Percentiles rank a stretch among this genome's conserved stretches.
phyloP scores from a whole-genome alignment of 2,888 invertebrate genomes.

The Galeopsomyia nigrocyanea region DNA sequence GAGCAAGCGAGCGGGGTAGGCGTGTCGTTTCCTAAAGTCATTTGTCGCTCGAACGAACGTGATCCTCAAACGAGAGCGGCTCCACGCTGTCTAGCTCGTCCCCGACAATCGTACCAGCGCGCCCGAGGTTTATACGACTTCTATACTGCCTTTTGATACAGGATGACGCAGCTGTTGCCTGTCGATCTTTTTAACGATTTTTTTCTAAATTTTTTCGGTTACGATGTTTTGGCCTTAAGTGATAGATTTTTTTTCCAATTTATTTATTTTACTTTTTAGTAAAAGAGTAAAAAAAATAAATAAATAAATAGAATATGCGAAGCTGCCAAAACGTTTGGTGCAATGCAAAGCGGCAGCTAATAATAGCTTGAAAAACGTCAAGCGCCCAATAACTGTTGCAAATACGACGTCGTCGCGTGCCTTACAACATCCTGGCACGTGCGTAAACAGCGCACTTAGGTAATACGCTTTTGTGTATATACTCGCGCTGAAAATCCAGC shows the following conservation, averaged over 20 bases:
- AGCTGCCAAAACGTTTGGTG: too few relatives aligned
- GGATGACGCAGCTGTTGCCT: not conserved
- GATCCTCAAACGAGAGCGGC: constrained; percentile 58
- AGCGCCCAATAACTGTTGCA: constrained; percentile 51
- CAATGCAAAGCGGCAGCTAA: constrained; percentile 35
- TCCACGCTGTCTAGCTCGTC: constrained; percentile 7
- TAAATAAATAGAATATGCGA: too few relatives aligned
- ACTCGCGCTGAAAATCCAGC: constrained; percentile 9
- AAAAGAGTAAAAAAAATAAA: too few relatives aligned
- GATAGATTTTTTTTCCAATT: too few relatives aligned
- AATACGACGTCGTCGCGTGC: constrained; percentile 46
- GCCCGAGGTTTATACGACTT: not conserved
- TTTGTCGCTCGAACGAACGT: constrained; percentile 62
- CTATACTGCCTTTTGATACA: too few relatives aligned
- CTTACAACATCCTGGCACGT: constrained; percentile 68
- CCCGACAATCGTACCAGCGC: not conserved
- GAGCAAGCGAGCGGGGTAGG: constrained; percentile 55
- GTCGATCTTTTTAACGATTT: not conserved
- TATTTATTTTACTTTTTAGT: too few relatives aligned
- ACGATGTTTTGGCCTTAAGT: too few relatives aligned
- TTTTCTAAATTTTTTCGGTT: too few relatives aligned
- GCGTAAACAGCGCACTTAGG: constrained; percentile 63
- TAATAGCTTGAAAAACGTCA: constrained; percentile 48
- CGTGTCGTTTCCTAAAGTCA: constrained; percentile 66
- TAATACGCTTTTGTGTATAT: constrained; percentile 51